These are phyloP conservation scores for Drosophila kambysellisi DNA, from an alignment of 2,888 invertebrate genomes.

Conservation along the genomic window DNA sequence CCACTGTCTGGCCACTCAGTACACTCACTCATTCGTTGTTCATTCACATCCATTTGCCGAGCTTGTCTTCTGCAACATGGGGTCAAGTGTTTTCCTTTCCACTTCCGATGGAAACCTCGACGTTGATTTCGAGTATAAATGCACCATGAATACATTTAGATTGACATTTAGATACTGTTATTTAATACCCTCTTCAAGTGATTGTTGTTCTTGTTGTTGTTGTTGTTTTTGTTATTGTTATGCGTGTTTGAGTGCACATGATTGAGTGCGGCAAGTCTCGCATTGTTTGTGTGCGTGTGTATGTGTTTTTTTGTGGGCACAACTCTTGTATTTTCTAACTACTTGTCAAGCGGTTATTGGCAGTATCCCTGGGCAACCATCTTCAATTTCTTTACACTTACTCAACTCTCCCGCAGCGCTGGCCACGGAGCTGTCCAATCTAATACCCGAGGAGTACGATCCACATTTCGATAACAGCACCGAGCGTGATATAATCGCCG, in stretches of 20 bases:
- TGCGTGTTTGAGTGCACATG: slow-evolving; percentile 32
- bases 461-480: slow-evolving; percentile 95
- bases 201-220: slow-evolving; percentile 11
- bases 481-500: slow-evolving; percentile 92
- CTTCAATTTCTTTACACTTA: background rate
- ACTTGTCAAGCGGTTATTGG: slow-evolving; percentile 52
- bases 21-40: slow-evolving; percentile 19
- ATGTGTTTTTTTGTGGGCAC: slow-evolving; percentile 11
- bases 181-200: slow-evolving; percentile 66
- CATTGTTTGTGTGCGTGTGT: slow-evolving; percentile 6
- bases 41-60: slow-evolving; percentile 51
- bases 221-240: background rate
- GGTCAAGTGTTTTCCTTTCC: slow-evolving; percentile 27
- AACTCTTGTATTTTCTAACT: slow-evolving; percentile 17
- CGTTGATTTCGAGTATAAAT: slow-evolving; percentile 58
- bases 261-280: slow-evolving; percentile 41
- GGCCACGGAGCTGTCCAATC: slow-evolving; percentile 77
- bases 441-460: slow-evolving; percentile 84
- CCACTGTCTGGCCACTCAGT: slow-evolving; percentile 26
- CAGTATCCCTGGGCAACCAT: slow-evolving; percentile 9
- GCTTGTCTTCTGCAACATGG: slow-evolving; percentile 46
- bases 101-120: slow-evolving; percentile 20
- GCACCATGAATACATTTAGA: slow-evolving; percentile 78
- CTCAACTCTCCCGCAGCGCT: slow-evolving; percentile 38
- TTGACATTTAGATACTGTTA: slow-evolving; percentile 75